Evolutionary conservation across 2,113 vertebrate genomes (phyloP).

Genomic region (Balaeniceps rex): DNA sequence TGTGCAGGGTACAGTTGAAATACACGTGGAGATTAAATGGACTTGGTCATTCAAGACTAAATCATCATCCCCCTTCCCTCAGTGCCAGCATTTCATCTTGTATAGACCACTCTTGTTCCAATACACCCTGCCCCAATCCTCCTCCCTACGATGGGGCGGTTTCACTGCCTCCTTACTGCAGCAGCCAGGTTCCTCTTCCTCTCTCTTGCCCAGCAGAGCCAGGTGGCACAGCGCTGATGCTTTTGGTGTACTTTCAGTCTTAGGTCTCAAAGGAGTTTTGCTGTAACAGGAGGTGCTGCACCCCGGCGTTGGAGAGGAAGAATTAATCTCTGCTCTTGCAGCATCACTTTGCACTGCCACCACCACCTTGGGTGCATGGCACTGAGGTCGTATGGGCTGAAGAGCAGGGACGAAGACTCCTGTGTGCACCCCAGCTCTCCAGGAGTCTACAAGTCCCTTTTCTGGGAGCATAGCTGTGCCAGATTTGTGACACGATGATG

Average conservation of each 20-base stretch:
- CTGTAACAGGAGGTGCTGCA: not conserved
- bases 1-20: not conserved
- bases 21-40: not conserved
- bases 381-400: not conserved
- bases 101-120: not conserved
- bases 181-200: not conserved
- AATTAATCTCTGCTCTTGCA: not conserved
- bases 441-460: not conserved
- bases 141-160: accelerated
- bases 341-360: not conserved
- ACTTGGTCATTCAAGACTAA: not conserved
- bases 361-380: not conserved
- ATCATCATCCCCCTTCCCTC: not conserved
- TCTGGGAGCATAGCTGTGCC: not conserved
- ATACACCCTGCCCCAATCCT: not conserved
- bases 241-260: not conserved
- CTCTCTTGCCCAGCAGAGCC: not conserved
- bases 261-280: not conserved
- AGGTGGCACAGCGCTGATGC: not conserved
- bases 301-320: accelerated
- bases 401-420: not conserved
- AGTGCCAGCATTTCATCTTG: not conserved
- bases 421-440: not conserved
- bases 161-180: not conserved
- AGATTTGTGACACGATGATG: not conserved